phyloP scores from a whole-genome alignment of 1,140 invertebrate species.

The Bombus waltoni region DNA sequence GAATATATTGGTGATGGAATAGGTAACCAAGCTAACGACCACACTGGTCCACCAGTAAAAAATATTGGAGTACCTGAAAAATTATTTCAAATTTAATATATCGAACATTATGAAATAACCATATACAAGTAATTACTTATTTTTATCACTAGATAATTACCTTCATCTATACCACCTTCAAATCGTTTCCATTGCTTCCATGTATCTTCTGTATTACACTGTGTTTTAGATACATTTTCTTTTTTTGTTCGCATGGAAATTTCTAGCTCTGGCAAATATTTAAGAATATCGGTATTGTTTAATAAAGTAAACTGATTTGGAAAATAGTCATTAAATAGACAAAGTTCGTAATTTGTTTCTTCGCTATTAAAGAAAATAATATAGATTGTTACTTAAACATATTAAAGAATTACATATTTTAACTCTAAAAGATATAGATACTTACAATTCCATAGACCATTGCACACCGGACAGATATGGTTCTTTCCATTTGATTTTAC shows the following conservation, averaged over 20 bases:
- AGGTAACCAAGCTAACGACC: slow-evolving; percentile 84
- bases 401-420: neutral
- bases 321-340: slow-evolving; percentile 74
- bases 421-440: slow-evolving; percentile 31
- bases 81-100: neutral
- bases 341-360: slow-evolving; percentile 73
- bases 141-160: slow-evolving; percentile 39
- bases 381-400: slow-evolving; percentile 33
- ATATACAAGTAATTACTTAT: slow-evolving; percentile 60
- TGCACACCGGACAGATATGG: slow-evolving; percentile 60
- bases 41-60: slow-evolving; percentile 86
- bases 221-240: slow-evolving; percentile 47
- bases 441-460: slow-evolving; percentile 81
- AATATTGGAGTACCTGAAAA: slow-evolving; percentile 80
- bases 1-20: slow-evolving; percentile 78
- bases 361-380: slow-evolving; percentile 70
- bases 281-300: slow-evolving; percentile 63
- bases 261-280: slow-evolving; percentile 77
- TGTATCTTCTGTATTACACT: slow-evolving; percentile 51
- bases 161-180: slow-evolving; percentile 75
- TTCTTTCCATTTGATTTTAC: slow-evolving; percentile 30
- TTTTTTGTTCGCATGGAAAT: slow-evolving; percentile 76
- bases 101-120: neutral
- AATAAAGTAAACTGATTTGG: slow-evolving; percentile 72
- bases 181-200: slow-evolving; percentile 82